phyloP scores from a whole-genome alignment of 2,797 vertebrate species.

The Apogon hyalosoma region DNA sequence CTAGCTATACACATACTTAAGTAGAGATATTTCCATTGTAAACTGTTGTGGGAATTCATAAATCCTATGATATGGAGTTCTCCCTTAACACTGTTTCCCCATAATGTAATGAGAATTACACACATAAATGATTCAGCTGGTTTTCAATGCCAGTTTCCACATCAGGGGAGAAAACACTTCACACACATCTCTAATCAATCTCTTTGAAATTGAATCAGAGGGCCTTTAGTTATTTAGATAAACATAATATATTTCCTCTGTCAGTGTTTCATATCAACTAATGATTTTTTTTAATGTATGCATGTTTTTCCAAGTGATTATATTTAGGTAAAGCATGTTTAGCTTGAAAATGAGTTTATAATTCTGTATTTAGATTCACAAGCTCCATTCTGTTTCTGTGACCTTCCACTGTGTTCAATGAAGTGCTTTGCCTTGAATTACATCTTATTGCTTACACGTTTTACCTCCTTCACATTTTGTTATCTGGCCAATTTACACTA shows the following conservation, averaged over 20 bases:
- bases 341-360: no score
- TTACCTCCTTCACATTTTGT: conserved; percentile 5
- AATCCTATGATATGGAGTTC: conserved; percentile 21
- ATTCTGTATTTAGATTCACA: no score
- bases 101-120: conserved; percentile 62
- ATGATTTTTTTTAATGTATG: conserved; percentile 10
- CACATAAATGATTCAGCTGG: conserved; percentile 54
- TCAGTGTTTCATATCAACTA: conserved; percentile 3
- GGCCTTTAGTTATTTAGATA: conserved; percentile 40
- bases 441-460: not conserved
- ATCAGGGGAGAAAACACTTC: conserved; percentile 41
- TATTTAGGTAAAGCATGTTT: not conserved
- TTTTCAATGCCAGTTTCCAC: conserved; percentile 53
- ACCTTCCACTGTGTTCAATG: conserved; percentile 11
- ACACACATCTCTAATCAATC: conserved; percentile 40
- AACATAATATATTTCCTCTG: conserved; percentile 34
- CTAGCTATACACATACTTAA: conserved; percentile 21
- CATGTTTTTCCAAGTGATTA: not conserved
- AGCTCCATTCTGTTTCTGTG: not conserved
- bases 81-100: conserved; percentile 27
- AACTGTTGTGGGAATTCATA: conserved; percentile 39
- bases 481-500: conserved; percentile 24
- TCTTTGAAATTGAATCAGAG: conserved; percentile 35
- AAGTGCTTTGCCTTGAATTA: conserved; percentile 6
- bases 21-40: conserved; percentile 23